phyloP scores from a whole-genome alignment of 2,113 vertebrate species.

The Thalassarche chlororhynchos region DNA sequence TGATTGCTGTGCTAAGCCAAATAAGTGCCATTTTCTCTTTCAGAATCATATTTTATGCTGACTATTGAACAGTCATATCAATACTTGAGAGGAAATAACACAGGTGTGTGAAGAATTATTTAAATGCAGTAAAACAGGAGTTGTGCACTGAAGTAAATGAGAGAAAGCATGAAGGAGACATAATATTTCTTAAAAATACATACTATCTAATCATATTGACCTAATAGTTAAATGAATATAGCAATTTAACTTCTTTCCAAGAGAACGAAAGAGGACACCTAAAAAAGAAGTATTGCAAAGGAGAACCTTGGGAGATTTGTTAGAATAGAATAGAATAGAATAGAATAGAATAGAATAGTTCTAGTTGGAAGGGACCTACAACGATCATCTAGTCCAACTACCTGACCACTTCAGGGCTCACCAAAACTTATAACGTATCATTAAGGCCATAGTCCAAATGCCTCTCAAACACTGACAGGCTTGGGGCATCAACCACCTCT shows the following conservation, averaged over 20 bases:
- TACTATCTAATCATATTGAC: not conserved
- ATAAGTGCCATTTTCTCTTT: not conserved
- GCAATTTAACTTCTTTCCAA: not conserved
- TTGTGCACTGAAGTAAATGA: not conserved
- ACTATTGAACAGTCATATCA: not conserved
- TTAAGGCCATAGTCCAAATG: not conserved
- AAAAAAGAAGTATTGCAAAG: not conserved
- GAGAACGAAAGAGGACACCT: not conserved
- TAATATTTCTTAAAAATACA: not conserved
- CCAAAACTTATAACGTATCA: not conserved
- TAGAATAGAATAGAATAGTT: not conserved
- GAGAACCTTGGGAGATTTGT: not conserved
- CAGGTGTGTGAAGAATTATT: not conserved
- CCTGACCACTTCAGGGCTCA: not conserved
- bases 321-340: not conserved
- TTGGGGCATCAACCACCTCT: fast-evolving
- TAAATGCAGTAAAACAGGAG: not conserved
- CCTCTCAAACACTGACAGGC: not conserved
- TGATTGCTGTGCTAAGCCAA: not conserved
- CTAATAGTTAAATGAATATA: not conserved
- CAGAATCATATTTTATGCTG: not conserved
- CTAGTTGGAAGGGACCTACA: not conserved
- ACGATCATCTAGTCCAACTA: not conserved
- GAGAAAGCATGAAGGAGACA: not conserved
- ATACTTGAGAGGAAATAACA: not conserved